Evolutionary conservation across 2,797 vertebrate species (phyloP).

Genomic region (Geotria australis): DNA sequence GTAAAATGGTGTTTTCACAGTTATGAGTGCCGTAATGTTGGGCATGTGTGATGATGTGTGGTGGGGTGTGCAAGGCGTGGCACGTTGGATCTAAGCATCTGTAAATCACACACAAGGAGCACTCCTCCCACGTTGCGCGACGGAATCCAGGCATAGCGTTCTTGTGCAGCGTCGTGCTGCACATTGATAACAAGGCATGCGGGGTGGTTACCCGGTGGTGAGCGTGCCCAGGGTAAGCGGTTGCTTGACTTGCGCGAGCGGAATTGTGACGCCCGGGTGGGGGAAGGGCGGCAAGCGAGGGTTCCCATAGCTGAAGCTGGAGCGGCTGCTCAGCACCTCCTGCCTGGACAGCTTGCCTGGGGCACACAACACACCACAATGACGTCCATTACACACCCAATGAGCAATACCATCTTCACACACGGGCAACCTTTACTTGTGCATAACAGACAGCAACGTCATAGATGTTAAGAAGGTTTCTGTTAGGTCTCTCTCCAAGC

Average conservation of each 20-base stretch:
- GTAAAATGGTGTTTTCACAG: no score
- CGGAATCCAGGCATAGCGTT: no score
- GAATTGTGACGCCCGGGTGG: slow-evolving; percentile 49
- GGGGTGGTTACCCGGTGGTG: slow-evolving; percentile 15
- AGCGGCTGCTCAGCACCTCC: slow-evolving; percentile 79
- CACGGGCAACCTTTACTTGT: neutral
- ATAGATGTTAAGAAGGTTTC: neutral
- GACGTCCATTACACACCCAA: slow-evolving; percentile 1
- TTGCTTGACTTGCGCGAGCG: slow-evolving; percentile 87
- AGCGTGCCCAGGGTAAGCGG: slow-evolving; percentile 87
- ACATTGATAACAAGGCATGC: neutral
- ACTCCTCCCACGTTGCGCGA: no score
- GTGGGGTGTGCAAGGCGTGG: no score
- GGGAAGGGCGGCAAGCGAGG: slow-evolving; percentile 61
- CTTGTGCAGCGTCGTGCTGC: neutral
- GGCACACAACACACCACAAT: slow-evolving; percentile 1
- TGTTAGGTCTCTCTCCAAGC: neutral
- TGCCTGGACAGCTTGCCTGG: slow-evolving; percentile 68
- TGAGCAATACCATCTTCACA: neutral
- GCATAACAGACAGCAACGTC: neutral
- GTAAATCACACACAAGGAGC: no score
- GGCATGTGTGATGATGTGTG: no score
- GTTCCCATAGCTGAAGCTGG: slow-evolving; percentile 79
- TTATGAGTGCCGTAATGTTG: no score
- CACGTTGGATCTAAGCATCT: no score